Percentiles rank a stretch among this genome's conserved stretches.
Evolutionary conservation across 2,797 vertebrate genomes (phyloP).

Genomic region (Pseudocheirus occidentalis): DNA sequence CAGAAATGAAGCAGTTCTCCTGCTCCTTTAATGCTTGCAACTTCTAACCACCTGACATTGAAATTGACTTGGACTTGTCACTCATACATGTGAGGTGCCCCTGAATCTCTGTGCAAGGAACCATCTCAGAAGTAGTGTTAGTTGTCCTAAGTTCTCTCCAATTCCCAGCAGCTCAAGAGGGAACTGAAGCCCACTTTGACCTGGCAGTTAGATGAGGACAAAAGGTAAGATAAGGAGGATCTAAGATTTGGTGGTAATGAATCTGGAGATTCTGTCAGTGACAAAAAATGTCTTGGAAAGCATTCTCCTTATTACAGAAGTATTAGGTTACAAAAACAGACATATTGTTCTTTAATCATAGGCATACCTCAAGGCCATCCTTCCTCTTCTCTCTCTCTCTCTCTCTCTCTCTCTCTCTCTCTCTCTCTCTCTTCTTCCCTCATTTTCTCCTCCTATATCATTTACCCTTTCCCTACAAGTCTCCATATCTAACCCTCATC

Average conservation of each 20-base stretch:
- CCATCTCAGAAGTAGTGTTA: neutral
- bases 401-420: neutral
- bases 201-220: neutral
- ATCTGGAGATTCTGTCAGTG: neutral
- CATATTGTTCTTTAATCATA: neutral
- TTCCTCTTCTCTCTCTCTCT: neutral
- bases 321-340: neutral
- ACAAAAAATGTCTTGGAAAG: neutral
- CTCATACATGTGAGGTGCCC: neutral
- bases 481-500: neutral
- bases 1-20: neutral
- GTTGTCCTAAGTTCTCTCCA: neutral
- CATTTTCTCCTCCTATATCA: neutral
- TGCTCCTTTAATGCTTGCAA: neutral
- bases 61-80: neutral
- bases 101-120: neutral
- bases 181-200: neutral
- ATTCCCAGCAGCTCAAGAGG: neutral
- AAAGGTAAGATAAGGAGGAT: neutral
- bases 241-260: neutral
- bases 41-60: neutral
- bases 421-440: neutral
- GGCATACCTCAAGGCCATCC: neutral
- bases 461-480: neutral
- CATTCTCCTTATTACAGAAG: neutral